Percentiles rank a stretch among this genome's conserved stretches.
Evolutionary conservation across 2,888 invertebrate species (phyloP).

Genomic region (Ophion costatus): DNA sequence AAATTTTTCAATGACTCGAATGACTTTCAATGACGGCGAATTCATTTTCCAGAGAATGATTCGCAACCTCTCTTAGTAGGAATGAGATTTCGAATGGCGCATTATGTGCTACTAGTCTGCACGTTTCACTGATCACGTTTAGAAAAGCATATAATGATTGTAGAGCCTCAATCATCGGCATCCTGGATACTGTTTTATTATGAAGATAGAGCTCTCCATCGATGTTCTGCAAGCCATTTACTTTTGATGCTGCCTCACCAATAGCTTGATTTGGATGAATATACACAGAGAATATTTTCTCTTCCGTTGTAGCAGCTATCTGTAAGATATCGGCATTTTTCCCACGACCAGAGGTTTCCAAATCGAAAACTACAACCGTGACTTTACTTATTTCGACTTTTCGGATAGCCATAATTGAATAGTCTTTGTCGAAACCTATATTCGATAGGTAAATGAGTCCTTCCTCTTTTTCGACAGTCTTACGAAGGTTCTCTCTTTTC

Average conservation of each 20-base stretch:
- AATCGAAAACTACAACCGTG: slow-evolving; percentile 39
- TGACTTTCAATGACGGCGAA: too few species aligned
- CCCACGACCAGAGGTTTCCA: slow-evolving; percentile 32
- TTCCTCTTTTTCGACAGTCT: slow-evolving; percentile 37
- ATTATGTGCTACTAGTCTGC: slow-evolving; percentile 9
- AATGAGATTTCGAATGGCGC: too few species aligned
- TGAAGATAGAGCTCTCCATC: too few species aligned
- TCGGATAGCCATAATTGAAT: slow-evolving; percentile 17
- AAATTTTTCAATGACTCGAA: too few species aligned
- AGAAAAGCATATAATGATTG: slow-evolving; percentile 29
- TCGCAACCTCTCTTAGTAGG: too few species aligned
- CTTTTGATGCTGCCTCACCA: too few species aligned
- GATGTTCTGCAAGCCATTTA: too few species aligned
- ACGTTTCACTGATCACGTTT: slow-evolving; percentile 32
- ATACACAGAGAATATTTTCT: slow-evolving; percentile 16
- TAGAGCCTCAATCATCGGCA: slow-evolving; percentile 22
- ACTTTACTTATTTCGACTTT: slow-evolving; percentile 25
- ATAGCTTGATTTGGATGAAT: slow-evolving; percentile 25
- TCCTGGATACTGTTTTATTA: too few species aligned
- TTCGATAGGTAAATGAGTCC: slow-evolving; percentile 35
- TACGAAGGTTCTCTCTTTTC: slow-evolving; percentile 44
- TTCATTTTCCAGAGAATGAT: too few species aligned
- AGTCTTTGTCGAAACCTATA: slow-evolving; percentile 42
- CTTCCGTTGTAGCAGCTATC: slow-evolving; percentile 34
- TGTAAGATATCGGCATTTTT: slow-evolving; percentile 40